These are phyloP conservation scores for Aphyosemion australe DNA, from an alignment of 2,113 vertebrate genomes.

Conservation along the genomic window DNA sequence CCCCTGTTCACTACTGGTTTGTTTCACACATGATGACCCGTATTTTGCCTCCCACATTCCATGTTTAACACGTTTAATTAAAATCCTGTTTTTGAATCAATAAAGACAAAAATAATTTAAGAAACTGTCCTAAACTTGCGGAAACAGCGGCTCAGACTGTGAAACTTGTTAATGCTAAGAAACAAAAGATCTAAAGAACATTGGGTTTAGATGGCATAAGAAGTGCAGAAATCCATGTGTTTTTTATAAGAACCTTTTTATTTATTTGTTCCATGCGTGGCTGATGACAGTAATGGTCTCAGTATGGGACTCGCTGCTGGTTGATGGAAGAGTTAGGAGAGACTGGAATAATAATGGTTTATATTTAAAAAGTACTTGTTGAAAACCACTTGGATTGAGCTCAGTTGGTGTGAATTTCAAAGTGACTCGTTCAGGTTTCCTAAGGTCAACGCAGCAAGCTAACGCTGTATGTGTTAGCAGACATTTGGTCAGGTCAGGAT, in stretches of 20 bases:
- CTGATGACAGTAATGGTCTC: conserved; percentile 48
- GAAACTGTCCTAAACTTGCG: conserved; percentile 4
- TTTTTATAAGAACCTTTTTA: conserved; percentile 37
- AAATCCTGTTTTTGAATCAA: neutral
- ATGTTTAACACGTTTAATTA: neutral
- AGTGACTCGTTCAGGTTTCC: neutral
- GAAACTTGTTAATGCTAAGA: conserved; percentile 49
- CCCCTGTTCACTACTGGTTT: too few relatives aligned
- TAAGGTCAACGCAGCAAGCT: neutral
- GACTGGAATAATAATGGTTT: conserved; percentile 38
- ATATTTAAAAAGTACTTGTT: conserved; percentile 36
- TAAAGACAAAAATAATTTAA: conserved; percentile 1
- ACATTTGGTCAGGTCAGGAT: neutral
- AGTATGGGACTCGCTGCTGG: conserved; percentile 33
- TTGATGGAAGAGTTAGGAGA: conserved; percentile 21
- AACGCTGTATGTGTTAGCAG: neutral
- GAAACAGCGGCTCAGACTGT: conserved; percentile 23
- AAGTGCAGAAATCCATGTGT: conserved; percentile 41
- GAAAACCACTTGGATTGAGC: conserved; percentile 15
- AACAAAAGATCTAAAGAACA: conserved; percentile 46
- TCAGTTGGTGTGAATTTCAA: conserved; percentile 25
- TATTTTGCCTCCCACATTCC: too few relatives aligned
- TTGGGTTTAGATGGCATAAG: conserved; percentile 23
- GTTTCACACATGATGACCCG: too few relatives aligned
- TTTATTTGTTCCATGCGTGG: conserved; percentile 52